Base-by-base conservation (phyloP, 2,888 invertebrate genomes). In the Acrobasis repandana region DNA sequence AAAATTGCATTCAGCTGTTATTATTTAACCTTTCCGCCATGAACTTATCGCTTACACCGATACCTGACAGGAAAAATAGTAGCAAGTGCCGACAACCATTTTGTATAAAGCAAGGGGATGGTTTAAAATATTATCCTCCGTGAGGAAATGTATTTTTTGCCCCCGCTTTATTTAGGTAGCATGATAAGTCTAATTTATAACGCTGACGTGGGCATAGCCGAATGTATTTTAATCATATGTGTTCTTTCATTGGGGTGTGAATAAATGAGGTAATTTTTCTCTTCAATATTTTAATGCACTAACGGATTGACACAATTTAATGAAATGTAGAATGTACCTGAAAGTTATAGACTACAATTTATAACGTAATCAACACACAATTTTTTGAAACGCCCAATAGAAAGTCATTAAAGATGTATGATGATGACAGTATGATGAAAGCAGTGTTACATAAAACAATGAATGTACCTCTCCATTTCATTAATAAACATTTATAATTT, bases 1-100 rank as follows among this genome's bases (percentile, higher is more conserved):
- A n/a, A n/a, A n/a, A n/a, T n/a, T n/a, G n/a, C n/a, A n/a, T n/a
- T n/a, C n/a, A n/a, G n/a, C n/a, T n/a, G n/a, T n/a, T n/a, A n/a
- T n/a, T n/a, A n/a, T n/a, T n/a, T 47, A 0, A 9, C 11, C 46
- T 11, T 9, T 38, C 49, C 64, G 62, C 67, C 62, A 9, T 10
- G 28, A 60, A 61, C 62, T 69, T 64, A 28, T 69, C 2, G 60
- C 72, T 81, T 82, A 63, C 0, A 64, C 78, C 77, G 71, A 28
- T 28, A 60, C 62, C 64, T 70, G 67, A 67, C 70, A 79, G 83
- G 86, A 88, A 88, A 88, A 86, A 89, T 86, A 87, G 87, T 84
- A 86, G 80, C 83, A 77, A 86, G 86, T 85, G 90, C 85, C 88
- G 90, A 90, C 90, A 90, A 83, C 85, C 87, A 89, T 88, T 88